A percentile compares a stretch with the other conserved stretches of the same genome.
Conservation (phyloP, 1,140 invertebrate genomes). For the Diachasmimorpha longicaudata region DNA sequence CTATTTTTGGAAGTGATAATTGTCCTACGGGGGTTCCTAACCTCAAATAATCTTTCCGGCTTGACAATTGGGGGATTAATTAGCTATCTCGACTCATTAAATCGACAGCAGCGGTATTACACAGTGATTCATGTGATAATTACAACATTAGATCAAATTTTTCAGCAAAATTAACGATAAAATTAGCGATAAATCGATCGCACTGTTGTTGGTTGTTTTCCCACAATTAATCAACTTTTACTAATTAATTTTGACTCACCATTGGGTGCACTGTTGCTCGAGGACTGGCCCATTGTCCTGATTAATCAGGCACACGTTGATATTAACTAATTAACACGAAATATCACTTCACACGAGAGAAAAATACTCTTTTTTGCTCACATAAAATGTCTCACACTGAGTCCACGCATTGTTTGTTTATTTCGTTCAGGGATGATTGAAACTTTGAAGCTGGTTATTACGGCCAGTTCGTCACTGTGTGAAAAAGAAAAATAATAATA, state of each 20-base stretch:
- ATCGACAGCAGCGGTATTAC: neutral
- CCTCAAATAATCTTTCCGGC: neutral
- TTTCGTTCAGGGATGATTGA: neutral
- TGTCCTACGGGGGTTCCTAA: neutral
- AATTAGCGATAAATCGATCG: neutral
- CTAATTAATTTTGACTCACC: conserved; percentile 45
- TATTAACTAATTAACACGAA: neutral
- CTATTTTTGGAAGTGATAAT: neutral
- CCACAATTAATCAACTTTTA: neutral
- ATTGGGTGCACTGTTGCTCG: conserved; percentile 54
- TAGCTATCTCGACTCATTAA: neutral
- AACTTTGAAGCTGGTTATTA: neutral
- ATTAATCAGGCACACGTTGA: neutral
- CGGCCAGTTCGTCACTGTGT: neutral
- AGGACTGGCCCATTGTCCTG: conserved; percentile 51
- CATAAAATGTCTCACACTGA: neutral
- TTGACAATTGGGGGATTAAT: neutral
- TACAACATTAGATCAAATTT: neutral
- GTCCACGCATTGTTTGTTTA: neutral
- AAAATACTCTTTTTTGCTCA: neutral
- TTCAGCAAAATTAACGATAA: neutral
- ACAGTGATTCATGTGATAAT: neutral
- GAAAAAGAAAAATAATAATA: conserved; percentile 15
- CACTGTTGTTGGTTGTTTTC: no score
- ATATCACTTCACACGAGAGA: conserved; percentile 20